These are phyloP conservation scores for Chloropsis hardwickii DNA, from an alignment of 2,113 vertebrate species.

Conservation along the genomic window DNA sequence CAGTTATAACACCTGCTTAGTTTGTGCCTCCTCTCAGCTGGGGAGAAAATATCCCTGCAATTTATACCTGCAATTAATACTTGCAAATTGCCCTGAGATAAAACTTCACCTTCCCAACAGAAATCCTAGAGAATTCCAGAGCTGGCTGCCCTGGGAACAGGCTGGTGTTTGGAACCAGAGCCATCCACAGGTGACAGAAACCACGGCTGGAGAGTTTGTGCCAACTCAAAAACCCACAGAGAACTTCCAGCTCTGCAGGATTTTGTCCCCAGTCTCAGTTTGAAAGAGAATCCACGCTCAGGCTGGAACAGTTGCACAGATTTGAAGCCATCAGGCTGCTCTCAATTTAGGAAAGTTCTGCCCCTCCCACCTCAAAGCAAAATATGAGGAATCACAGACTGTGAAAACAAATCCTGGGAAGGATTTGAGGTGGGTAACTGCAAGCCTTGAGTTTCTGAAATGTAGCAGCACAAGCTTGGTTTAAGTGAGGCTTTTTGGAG, in stretches of 20 bases:
- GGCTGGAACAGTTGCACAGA: background rate
- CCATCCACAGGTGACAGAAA: background rate
- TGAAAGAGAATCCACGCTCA: rapidly evolving
- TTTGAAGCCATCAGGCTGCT: background rate
- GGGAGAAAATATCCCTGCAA: background rate
- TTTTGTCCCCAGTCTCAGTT: background rate
- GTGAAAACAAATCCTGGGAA: background rate
- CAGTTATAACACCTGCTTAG: background rate
- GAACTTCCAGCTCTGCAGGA: background rate
- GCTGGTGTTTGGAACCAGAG: background rate
- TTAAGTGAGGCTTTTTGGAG: background rate
- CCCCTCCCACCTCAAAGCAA: background rate
- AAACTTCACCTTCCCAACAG: background rate
- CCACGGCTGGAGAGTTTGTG: background rate
- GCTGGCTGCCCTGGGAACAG: background rate
- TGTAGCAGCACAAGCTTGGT: background rate
- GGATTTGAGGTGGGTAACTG: background rate
- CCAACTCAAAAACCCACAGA: background rate
- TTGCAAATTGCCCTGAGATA: background rate
- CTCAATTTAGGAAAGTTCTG: background rate
- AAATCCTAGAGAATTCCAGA: background rate
- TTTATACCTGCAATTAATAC: too few species aligned
- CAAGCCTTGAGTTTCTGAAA: background rate
- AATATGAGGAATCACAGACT: background rate
- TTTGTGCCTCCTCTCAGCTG: background rate